These are phyloP conservation scores for Koerneria pararmatus DNA, from an alignment of 2,888 invertebrate genomes.

Conservation along the genomic window DNA sequence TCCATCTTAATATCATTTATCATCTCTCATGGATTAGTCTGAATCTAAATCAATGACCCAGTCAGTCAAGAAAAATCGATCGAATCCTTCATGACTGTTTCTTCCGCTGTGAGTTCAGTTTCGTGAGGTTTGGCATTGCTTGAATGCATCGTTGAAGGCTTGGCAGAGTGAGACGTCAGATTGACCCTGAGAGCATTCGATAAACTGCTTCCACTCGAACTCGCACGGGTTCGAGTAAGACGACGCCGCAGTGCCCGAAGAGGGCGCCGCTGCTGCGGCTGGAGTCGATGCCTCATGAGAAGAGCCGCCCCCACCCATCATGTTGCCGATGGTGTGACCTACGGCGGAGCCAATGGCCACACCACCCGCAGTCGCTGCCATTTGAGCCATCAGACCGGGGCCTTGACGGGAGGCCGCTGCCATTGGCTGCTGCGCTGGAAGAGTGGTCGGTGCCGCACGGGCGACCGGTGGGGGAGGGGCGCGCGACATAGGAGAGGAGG, in stretches of 20 bases:
- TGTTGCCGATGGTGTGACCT: conserved; percentile 88
- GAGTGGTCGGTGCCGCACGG: conserved; percentile 28
- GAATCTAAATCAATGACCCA: too few relatives aligned
- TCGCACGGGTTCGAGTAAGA: conserved; percentile 71
- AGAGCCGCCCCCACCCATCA: conserved; percentile 77
- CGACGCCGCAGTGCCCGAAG: too few relatives aligned
- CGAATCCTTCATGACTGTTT: too few relatives aligned
- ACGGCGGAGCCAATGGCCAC: conserved; percentile 95
- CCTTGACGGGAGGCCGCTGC: conserved; percentile 33
- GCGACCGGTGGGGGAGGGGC: conserved; percentile 26
- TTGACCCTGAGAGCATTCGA: conserved; percentile 69
- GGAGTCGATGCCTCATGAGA: conserved; percentile 28
- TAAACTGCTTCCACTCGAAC: conserved; percentile 90
- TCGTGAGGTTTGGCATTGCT: too few relatives aligned
- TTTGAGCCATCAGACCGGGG: conserved; percentile 87
- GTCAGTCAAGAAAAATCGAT: too few relatives aligned
- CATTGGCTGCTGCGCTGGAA: conserved; percentile 31
- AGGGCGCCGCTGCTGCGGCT: too few relatives aligned
- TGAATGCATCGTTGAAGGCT: conserved; percentile 93
- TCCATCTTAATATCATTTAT: too few relatives aligned
- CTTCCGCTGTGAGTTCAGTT: too few relatives aligned
- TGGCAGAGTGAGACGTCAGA: conserved; percentile 84
- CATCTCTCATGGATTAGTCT: too few relatives aligned
- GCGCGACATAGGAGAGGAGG: conserved; percentile 27
- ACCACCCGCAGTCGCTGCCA: conserved; percentile 98